phyloP scores from a whole-genome alignment of 2,888 invertebrate genomes.

The Amphipoea oculea region DNA sequence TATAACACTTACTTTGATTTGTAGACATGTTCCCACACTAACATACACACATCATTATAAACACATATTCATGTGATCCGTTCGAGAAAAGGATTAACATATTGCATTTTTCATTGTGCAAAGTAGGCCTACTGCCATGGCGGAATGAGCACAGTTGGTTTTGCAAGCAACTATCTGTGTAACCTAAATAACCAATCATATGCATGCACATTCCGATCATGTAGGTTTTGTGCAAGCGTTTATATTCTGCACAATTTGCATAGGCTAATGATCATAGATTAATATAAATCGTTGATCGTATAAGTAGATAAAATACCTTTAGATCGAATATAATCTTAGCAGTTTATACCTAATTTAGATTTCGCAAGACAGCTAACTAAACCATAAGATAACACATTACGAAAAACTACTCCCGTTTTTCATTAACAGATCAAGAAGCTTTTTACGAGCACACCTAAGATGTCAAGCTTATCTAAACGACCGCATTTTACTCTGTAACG shows the following conservation, averaged over 20 bases:
- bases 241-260: constrained; percentile 53
- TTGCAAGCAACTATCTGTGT: constrained; percentile 41
- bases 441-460: constrained; percentile 21
- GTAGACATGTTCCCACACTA: constrained; percentile 53
- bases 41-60: constrained; percentile 44
- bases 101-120: constrained; percentile 35
- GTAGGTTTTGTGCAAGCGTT: constrained; percentile 42
- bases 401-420: constrained; percentile 19
- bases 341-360: background rate
- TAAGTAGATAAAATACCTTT: constrained; percentile 11
- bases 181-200: constrained; percentile 47
- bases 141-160: constrained; percentile 24
- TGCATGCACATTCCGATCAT: constrained; percentile 40
- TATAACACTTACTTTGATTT: constrained; percentile 78
- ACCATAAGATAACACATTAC: background rate
- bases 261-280: constrained; percentile 36
- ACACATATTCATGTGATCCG: constrained; percentile 16
- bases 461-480: constrained; percentile 43
- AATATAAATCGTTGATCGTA: constrained; percentile 24
- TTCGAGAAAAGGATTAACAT: constrained; percentile 26
- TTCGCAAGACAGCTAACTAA: background rate
- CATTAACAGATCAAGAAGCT: constrained; percentile 14
- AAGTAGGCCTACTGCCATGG: constrained; percentile 57
- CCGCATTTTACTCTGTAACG: constrained; percentile 11
- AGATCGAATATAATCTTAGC: background rate